Base-by-base conservation (phyloP, 2,113 vertebrate genomes). In the Machaerirhynchus nigripectus region DNA sequence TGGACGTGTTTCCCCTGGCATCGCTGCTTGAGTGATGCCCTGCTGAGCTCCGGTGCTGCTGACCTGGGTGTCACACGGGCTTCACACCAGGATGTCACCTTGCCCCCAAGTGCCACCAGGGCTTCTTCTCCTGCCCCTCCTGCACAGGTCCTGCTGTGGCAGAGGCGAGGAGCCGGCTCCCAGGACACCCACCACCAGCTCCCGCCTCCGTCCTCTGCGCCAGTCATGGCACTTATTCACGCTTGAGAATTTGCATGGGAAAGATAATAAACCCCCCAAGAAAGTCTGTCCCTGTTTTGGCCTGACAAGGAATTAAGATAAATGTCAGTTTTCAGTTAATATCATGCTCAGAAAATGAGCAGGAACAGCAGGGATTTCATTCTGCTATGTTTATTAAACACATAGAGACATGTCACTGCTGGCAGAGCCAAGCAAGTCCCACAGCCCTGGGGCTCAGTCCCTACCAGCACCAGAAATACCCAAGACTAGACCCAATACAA, bases 301-400 rank as follows among this genome's bases (percentile, higher is more conserved):
- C 50, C 81, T 95, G 91, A 89, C 77, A 83, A 75, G 61, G 65
- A 74, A 7, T 57, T 24, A 73, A 94, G 93, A 96, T 67, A 91
- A 93, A 96, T 76, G 87, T 23, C 87, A 79, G 40, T 73, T 91
- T 90, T 82, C 94, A 92, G 80, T 78, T 91, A 82, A 75, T 92
- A 91, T 92, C 91, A 23, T 39, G 56, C 81, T 90, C 0, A 2
- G 63, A 91, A 86, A 60, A 93, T 61, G 93, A 94, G 46, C 23
- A 56, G 63, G 61, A 87, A 71, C 69, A 73, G 85, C 0, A 0
- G 74, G 84, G 74, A 82, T 94, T 94, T 94, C 70, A 44, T 87
- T 82, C n/a, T 49, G 70, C 37, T 57, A 46, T 27, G 8, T 95
- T 96, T 96, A 96, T 96, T 96, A 93, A 94, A 95, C 76, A 64